Percentiles rank a stretch among this genome's conserved stretches.
Evolutionary conservation across 2,888 invertebrate genomes (phyloP).

Genomic region (Sturmia bella): DNA sequence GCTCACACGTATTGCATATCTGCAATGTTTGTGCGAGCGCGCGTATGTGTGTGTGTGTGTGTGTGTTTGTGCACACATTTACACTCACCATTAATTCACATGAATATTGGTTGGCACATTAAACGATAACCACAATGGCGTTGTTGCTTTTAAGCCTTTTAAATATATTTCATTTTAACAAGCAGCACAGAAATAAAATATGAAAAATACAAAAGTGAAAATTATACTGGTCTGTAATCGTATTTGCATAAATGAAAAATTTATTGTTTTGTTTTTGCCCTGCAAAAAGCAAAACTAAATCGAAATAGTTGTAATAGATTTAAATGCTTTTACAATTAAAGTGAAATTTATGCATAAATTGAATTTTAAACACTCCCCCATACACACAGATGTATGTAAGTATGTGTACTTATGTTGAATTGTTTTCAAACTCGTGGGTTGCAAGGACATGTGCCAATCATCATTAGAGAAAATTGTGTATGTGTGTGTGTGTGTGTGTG

Average conservation of each 20-base stretch:
- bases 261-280: neutral
- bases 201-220: constrained; percentile 30
- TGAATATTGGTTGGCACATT: constrained; percentile 69
- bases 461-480: constrained; percentile 60
- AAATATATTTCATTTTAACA: constrained; percentile 49
- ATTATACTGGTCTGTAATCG: constrained; percentile 17
- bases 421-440: neutral
- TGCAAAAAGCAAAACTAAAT: constrained; percentile 25
- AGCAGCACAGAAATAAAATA: neutral
- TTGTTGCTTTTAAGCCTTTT: constrained; percentile 66
- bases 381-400: neutral
- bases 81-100: constrained; percentile 64
- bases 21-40: neutral
- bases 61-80: constrained; percentile 31
- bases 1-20: too few relatives aligned
- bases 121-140: constrained; percentile 70
- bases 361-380: neutral
- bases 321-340: constrained; percentile 50
- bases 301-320: constrained; percentile 33
- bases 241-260: constrained; percentile 39
- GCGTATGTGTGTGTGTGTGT: constrained; percentile 17
- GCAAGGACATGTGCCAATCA: constrained; percentile 66
- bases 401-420: too few relatives aligned
- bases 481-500: neutral
- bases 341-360: constrained; percentile 31